phyloP scores from a whole-genome alignment of 2,888 invertebrate species.

The Aspidiotus destructor region DNA sequence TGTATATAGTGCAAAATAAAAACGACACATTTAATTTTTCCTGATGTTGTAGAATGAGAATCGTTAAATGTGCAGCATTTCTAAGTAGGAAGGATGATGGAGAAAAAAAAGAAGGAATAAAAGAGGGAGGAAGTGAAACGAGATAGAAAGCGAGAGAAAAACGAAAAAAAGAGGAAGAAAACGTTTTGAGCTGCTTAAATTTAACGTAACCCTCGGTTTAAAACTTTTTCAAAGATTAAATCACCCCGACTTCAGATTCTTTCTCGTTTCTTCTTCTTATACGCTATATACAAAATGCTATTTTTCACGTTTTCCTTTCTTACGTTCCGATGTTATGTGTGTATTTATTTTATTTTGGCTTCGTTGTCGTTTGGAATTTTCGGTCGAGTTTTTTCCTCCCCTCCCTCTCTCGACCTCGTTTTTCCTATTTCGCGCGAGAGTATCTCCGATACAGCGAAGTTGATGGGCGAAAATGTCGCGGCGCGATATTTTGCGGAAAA shows the following conservation, averaged over 20 bases:
- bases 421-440: no score
- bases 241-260: slow-evolving; percentile 1
- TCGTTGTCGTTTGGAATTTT: no score
- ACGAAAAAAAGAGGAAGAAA: background rate
- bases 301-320: background rate
- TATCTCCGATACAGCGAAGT: no score
- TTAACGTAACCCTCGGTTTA: slow-evolving; percentile 3
- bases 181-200: slow-evolving; percentile 2
- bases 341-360: no score
- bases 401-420: no score
- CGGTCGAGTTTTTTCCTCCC: no score
- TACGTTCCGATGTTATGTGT: background rate
- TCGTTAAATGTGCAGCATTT: slow-evolving; percentile 4
- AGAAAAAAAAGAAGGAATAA: background rate
- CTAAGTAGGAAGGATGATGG: background rate
- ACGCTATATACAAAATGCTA: background rate
- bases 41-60: background rate
- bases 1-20: background rate
- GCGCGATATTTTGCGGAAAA: no score
- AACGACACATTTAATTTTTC: slow-evolving; percentile 3
- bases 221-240: slow-evolving; percentile 2
- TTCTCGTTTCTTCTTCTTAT: background rate
- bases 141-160: no score
- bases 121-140: no score
- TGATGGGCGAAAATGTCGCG: no score